Evolutionary conservation across 2,888 invertebrate species (phyloP).

Genomic region (Ormyrus nitidulus): DNA sequence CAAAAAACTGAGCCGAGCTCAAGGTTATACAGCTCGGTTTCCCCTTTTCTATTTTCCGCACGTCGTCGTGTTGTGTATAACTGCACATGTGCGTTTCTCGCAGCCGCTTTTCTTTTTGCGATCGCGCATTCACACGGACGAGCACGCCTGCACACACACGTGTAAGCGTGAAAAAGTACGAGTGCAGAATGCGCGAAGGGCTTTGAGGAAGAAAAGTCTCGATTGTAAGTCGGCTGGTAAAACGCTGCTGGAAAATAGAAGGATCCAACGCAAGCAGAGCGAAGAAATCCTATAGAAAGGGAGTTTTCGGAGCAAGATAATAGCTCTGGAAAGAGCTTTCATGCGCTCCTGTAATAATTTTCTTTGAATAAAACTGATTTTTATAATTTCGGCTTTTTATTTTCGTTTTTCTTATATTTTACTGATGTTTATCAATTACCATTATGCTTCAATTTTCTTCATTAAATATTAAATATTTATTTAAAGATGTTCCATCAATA

Average conservation of each 20-base stretch:
- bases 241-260: conserved; percentile 12
- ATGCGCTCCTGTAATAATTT: no score
- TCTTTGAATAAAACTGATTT: no score
- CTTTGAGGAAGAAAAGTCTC: conserved; percentile 39
- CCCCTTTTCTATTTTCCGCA: conserved; percentile 20
- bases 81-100: neutral
- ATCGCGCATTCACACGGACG: conserved; percentile 40
- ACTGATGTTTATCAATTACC: no score
- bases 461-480: no score
- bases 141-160: neutral
- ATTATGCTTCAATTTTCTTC: no score
- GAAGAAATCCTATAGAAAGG: neutral
- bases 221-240: conserved; percentile 50
- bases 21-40: conserved; percentile 16
- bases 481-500: no score
- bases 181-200: conserved; percentile 46
- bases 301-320: conserved; percentile 7
- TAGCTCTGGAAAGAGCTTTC: no score
- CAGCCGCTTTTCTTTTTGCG: conserved; percentile 12
- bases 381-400: no score
- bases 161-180: conserved; percentile 35
- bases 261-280: neutral
- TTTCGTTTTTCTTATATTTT: no score
- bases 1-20: conserved; percentile 13
- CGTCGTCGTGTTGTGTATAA: conserved; percentile 16